Evolutionary conservation across 1,140 invertebrate genomes (phyloP).

Genomic region (Caenorhabditis latens): DNA sequence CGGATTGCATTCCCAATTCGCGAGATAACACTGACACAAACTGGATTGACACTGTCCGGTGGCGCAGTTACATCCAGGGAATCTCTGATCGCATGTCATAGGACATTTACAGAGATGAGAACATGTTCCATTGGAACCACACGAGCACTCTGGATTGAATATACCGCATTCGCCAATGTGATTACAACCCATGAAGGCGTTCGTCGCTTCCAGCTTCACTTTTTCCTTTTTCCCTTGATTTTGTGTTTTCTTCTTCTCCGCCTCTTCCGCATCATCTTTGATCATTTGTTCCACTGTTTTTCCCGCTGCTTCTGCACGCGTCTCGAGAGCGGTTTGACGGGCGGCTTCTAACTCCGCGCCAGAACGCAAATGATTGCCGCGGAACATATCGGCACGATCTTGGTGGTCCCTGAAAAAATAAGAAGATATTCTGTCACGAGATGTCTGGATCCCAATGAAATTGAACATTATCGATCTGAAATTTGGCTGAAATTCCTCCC

Average conservation of each 20-base stretch:
- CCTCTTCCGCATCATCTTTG: not conserved
- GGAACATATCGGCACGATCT: too few relatives aligned
- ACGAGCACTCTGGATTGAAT: not conserved
- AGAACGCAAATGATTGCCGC: too few relatives aligned
- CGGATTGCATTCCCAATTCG: constrained; percentile 12
- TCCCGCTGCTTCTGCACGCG: not conserved
- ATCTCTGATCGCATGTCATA: not conserved
- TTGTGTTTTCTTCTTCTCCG: not conserved
- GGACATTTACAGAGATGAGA: not conserved
- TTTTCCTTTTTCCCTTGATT: not conserved
- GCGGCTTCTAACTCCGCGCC: too few relatives aligned
- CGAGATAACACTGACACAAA: not conserved
- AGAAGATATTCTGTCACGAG: too few relatives aligned
- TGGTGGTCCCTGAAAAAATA: too few relatives aligned
- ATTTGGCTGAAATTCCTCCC: too few relatives aligned
- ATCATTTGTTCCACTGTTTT: not conserved
- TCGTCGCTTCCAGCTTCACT: not conserved
- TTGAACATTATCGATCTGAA: too few relatives aligned
- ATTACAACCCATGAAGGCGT: not conserved
- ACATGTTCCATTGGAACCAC: not conserved
- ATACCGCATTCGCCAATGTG: not conserved
- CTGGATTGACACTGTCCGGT: constrained; percentile 5
- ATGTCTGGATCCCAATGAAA: too few relatives aligned
- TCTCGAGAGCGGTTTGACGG: too few relatives aligned
- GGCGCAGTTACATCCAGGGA: constrained; percentile 15